Percentiles rank a stretch among this genome's conserved stretches.
phyloP scores from a whole-genome alignment of 2,113 vertebrate species.

The Hippocampus abdominalis region DNA sequence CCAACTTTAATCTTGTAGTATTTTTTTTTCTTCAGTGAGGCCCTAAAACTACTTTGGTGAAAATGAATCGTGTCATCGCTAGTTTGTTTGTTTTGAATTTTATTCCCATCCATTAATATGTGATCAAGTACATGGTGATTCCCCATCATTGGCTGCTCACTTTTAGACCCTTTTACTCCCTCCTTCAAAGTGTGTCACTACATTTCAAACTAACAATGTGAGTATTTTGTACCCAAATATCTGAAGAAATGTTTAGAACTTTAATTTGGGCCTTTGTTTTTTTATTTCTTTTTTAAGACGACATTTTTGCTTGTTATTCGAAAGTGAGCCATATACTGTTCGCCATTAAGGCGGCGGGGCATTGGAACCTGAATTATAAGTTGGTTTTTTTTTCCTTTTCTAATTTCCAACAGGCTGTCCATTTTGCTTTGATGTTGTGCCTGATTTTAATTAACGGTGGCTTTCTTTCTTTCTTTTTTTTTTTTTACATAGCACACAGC shows the following conservation, averaged over 20 bases:
- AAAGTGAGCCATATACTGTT: slow-evolving; percentile 63
- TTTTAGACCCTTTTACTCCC: not conserved
- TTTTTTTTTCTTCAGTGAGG: not conserved
- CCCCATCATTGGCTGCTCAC: not conserved
- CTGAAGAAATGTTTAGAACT: slow-evolving; percentile 29
- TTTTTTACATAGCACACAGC: slow-evolving; percentile 47
- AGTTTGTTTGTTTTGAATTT: not conserved
- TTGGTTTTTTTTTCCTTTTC: slow-evolving; percentile 38
- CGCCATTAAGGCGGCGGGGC: slow-evolving; percentile 41
- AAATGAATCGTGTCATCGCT: not conserved
- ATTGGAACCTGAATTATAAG: slow-evolving; percentile 53
- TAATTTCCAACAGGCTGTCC: slow-evolving; percentile 23
- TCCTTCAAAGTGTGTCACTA: slow-evolving; percentile 27
- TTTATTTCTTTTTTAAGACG: slow-evolving; percentile 23
- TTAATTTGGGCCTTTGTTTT: slow-evolving; percentile 56
- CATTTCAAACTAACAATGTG: slow-evolving; percentile 26
- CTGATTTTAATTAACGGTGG: slow-evolving; percentile 46
- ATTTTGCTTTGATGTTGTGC: slow-evolving; percentile 52
- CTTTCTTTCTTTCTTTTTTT: slow-evolving; percentile 29
- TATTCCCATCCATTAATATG: not conserved
- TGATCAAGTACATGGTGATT: not conserved
- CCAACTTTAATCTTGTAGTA: not conserved
- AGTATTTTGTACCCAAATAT: not conserved
- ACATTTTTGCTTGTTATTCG: slow-evolving; percentile 40
- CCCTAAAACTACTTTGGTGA: not conserved